phyloP scores from a whole-genome alignment of 2,888 invertebrate genomes.

The Pterobdella sp. region DNA sequence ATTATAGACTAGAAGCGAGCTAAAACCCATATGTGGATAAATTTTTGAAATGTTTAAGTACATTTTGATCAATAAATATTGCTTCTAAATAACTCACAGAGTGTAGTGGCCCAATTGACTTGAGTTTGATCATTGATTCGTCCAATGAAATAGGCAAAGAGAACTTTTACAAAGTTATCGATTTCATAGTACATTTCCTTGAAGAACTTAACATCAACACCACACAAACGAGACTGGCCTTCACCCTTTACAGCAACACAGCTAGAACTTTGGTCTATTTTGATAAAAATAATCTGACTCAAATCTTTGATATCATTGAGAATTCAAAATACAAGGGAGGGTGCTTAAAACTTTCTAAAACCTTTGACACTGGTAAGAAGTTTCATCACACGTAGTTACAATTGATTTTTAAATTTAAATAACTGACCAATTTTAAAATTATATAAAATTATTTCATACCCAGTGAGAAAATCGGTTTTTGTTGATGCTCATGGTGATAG shows the following conservation, averaged over 20 bases:
- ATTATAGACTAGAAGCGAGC: too few relatives aligned
- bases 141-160: slow-evolving; percentile 32
- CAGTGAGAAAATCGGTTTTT: slow-evolving; percentile 31
- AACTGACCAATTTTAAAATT: background rate
- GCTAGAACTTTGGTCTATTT: slow-evolving; percentile 32
- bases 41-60: too few relatives aligned
- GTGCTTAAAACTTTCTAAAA: slow-evolving; percentile 4
- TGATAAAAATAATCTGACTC: slow-evolving; percentile 17
- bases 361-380: slow-evolving; percentile 17
- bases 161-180: slow-evolving; percentile 35
- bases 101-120: slow-evolving; percentile 43
- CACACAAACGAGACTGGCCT: slow-evolving; percentile 33
- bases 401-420: background rate
- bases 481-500: slow-evolving; percentile 32
- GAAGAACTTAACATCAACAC: slow-evolving; percentile 34
- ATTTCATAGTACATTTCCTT: slow-evolving; percentile 32
- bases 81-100: too few relatives aligned
- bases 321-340: slow-evolving; percentile 20
- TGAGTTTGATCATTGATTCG: slow-evolving; percentile 43
- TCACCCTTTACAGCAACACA: slow-evolving; percentile 33
- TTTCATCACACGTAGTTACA: too few relatives aligned
- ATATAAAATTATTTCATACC: background rate
- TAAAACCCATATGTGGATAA: too few relatives aligned
- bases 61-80: too few relatives aligned
- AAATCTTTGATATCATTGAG: slow-evolving; percentile 18